Conservation (phyloP, 2,888 invertebrate species). For the Dromius quadrimaculatus region DNA sequence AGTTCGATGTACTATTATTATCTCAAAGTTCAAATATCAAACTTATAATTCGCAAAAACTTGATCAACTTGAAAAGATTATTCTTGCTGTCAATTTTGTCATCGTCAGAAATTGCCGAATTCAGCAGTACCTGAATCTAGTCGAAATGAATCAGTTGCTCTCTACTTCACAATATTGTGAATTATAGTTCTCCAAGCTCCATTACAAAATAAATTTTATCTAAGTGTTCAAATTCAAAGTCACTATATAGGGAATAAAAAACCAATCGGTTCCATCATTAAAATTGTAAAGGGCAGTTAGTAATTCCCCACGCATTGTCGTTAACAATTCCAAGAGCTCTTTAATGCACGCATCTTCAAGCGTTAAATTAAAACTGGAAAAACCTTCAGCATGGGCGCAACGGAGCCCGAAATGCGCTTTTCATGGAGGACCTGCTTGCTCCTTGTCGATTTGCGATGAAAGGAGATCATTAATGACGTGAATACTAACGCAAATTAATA, state of each 20-base stretch:
- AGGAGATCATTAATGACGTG: constrained; percentile 32
- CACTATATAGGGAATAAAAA: constrained; percentile 3
- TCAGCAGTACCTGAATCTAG: no score
- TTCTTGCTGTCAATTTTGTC: no score
- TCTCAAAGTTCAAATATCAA: no score
- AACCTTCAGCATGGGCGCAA: constrained; percentile 13
- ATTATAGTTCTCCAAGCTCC: no score
- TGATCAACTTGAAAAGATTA: no score
- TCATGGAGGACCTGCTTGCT: not conserved
- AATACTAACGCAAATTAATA: constrained; percentile 37
- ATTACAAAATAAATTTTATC: no score
- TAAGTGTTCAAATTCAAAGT: not conserved
- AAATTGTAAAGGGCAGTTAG: constrained; percentile 3
- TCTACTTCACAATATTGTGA: no score
- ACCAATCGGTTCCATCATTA: constrained; percentile 13
- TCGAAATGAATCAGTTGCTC: no score
- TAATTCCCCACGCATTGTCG: constrained; percentile 5
- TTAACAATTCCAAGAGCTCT: constrained; percentile 8
- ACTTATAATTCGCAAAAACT: no score
- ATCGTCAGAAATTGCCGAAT: no score
- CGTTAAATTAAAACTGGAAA: constrained; percentile 36
- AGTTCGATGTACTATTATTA: no score
- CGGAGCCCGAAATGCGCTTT: constrained; percentile 30
- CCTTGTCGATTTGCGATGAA: constrained; percentile 16
- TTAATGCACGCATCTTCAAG: constrained; percentile 23